These are phyloP conservation scores for Musca domestica DNA, from an alignment of 1,140 invertebrate genomes.

Conservation along the genomic window DNA sequence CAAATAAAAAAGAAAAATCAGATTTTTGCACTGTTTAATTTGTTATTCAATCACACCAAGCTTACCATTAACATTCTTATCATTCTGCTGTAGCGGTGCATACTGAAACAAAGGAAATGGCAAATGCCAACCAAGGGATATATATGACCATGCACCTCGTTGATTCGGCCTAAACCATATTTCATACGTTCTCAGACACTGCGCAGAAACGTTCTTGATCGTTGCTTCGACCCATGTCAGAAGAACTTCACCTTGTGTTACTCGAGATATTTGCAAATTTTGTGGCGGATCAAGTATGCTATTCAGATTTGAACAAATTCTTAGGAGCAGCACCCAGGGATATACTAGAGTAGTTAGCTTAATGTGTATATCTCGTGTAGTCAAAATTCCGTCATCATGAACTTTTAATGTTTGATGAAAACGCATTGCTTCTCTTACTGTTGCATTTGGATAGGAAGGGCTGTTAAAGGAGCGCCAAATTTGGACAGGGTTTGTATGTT, in stretches of 20 bases:
- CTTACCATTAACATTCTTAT: constrained; percentile 34
- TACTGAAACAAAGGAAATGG: constrained; percentile 51
- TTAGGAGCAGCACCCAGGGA: constrained; percentile 44
- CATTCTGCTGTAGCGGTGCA: constrained; percentile 27
- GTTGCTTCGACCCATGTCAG: constrained; percentile 43
- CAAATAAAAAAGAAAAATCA: background rate
- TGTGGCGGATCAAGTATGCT: constrained; percentile 34
- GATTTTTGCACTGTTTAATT: background rate
- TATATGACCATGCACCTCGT: constrained; percentile 34
- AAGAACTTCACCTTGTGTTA: constrained; percentile 43
- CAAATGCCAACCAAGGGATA: constrained; percentile 43
- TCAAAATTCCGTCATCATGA: constrained; percentile 32
- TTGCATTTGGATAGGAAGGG: constrained; percentile 45
- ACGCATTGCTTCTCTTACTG: constrained; percentile 39
- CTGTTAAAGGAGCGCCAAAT: constrained; percentile 37
- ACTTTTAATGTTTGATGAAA: constrained; percentile 37
- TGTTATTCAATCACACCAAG: background rate
- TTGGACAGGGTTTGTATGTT: constrained; percentile 41
- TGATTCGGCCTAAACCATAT: constrained; percentile 40
- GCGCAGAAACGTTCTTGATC: constrained; percentile 24
- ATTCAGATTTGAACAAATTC: constrained; percentile 42
- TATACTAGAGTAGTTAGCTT: constrained; percentile 12
- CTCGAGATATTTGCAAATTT: constrained; percentile 34
- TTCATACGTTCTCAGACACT: constrained; percentile 49
- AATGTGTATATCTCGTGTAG: background rate